These are phyloP conservation scores for Clitarchus hookeri DNA, from an alignment of 2,888 invertebrate genomes.

Conservation along the genomic window DNA sequence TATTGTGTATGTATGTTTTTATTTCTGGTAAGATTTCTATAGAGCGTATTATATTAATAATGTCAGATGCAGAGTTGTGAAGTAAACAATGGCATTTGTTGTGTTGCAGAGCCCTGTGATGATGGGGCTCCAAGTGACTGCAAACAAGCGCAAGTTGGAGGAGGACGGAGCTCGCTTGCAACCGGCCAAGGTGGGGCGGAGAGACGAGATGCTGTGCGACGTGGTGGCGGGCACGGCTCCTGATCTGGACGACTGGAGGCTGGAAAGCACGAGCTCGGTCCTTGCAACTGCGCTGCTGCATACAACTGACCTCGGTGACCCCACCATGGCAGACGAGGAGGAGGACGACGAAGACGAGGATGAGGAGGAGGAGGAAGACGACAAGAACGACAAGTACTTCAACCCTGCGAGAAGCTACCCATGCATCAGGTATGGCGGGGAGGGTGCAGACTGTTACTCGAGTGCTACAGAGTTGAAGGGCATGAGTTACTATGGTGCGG, in stretches of 20 bases:
- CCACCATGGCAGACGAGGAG: constrained; percentile 56
- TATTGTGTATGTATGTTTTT: too few species aligned
- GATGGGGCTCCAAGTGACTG: constrained; percentile 76
- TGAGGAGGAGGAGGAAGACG: constrained; percentile 55
- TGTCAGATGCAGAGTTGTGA: too few species aligned
- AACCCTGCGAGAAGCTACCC: constrained; percentile 53
- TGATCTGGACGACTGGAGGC: constrained; percentile 37
- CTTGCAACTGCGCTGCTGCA: constrained; percentile 56
- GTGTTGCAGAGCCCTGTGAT: constrained; percentile 65
- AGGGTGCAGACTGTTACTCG: constrained; percentile 35
- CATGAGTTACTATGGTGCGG: constrained; percentile 37
- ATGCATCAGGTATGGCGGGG: constrained; percentile 45
- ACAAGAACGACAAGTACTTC: constrained; percentile 53
- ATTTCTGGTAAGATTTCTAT: too few species aligned
- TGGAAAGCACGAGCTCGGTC: constrained; percentile 47
- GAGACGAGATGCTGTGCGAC: constrained; percentile 32
- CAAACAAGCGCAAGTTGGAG: constrained; percentile 71
- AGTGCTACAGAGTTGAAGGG: constrained; percentile 35
- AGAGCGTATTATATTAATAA: too few species aligned
- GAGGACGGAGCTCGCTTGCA: constrained; percentile 38
- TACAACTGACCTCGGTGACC: constrained; percentile 57
- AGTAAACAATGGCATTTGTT: constrained; percentile 27
- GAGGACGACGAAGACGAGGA: constrained; percentile 68
- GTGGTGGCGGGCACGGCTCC: constrained; percentile 27
- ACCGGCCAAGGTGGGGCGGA: constrained; percentile 39